Evolutionary conservation across 2,888 invertebrate genomes (phyloP).

Genomic region (Gibbula magus): DNA sequence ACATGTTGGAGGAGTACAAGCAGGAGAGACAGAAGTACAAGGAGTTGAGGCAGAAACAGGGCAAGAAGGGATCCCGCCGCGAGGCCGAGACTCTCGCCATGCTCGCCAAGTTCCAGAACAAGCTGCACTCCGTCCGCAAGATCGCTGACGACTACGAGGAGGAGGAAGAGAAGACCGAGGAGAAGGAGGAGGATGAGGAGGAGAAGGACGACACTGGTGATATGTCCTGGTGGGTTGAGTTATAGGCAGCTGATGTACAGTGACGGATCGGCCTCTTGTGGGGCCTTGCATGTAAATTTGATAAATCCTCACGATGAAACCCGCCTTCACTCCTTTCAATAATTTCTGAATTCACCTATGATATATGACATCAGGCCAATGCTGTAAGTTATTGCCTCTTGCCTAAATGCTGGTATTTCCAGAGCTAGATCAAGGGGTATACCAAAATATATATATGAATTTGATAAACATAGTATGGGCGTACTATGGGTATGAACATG

Average conservation of each 20-base stretch:
- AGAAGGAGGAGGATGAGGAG: conserved; percentile 75
- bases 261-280: background rate
- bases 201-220: conserved; percentile 66
- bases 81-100: conserved; percentile 83
- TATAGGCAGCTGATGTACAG: too few species aligned
- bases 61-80: conserved; percentile 61
- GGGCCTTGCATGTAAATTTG: background rate
- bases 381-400: too few species aligned
- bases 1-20: conserved; percentile 62
- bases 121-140: conserved; percentile 82
- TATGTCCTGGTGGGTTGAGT: conserved; percentile 67
- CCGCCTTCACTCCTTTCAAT: background rate
- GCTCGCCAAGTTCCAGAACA: conserved; percentile 88
- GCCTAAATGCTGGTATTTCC: too few species aligned
- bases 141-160: conserved; percentile 77
- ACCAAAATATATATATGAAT: too few species aligned
- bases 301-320: background rate
- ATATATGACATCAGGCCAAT: too few species aligned
- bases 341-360: background rate
- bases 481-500: too few species aligned
- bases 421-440: too few species aligned
- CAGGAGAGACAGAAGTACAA: conserved; percentile 68
- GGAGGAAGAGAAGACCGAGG: conserved; percentile 68
- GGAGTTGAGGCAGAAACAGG: conserved; percentile 57
- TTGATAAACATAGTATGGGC: too few species aligned